Conservation (phyloP, 2,113 vertebrate genomes). For the Lonchura striata region DNA sequence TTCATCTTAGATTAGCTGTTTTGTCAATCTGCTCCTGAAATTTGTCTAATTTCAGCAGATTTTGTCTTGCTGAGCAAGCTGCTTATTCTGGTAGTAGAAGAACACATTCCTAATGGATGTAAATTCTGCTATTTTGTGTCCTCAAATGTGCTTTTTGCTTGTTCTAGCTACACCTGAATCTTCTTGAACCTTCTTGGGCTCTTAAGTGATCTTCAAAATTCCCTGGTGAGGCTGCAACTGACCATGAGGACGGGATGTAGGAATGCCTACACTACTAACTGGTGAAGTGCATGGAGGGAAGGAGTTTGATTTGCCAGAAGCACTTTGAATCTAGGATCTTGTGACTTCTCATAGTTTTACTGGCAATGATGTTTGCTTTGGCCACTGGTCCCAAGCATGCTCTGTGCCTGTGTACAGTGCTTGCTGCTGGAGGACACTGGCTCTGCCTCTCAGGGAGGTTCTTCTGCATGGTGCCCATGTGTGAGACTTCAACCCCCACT, state of each 20-base stretch:
- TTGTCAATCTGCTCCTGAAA: neutral
- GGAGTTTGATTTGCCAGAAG: neutral
- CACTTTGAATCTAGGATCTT: neutral
- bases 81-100: neutral
- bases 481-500: neutral
- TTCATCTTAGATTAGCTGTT: neutral
- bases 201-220: neutral
- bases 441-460: neutral
- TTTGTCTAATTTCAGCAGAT: neutral
- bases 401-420: fast-evolving
- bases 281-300: neutral
- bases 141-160: neutral
- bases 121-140: neutral
- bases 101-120: neutral
- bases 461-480: neutral
- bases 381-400: neutral
- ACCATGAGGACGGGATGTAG: neutral
- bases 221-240: neutral
- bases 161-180: neutral
- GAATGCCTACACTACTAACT: neutral
- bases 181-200: neutral
- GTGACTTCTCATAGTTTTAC: neutral
- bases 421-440: neutral
- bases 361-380: neutral
- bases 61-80: neutral